Base-by-base conservation (phyloP, 2,797 vertebrate genomes). In the Australoheros facetus region DNA sequence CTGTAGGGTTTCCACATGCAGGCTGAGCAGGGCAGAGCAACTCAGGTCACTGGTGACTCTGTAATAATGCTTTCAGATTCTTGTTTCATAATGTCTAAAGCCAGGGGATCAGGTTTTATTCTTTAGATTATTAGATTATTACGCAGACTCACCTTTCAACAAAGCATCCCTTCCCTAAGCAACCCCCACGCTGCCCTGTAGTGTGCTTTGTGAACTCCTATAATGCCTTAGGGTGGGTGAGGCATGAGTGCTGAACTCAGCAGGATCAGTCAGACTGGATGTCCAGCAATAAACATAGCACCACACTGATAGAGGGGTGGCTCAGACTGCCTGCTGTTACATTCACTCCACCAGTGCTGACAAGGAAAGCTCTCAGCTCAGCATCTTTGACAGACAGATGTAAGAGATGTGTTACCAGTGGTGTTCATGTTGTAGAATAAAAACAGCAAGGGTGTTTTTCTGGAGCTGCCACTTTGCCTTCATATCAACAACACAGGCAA, bases 171-270 rank as follows among this genome's bases (percentile, higher is more conserved):
- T 30, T 66, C 23, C 30, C 60, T 64, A 8, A 69, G 34, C 57
- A 37, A 26, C 56, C 51, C 17, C 42, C 56, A 14, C n/a, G 2
- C 56, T 21, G 1, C 37, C 26, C 71, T 48, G 30, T 45, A 28
- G 16, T 13, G 4, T 39, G 45, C 70, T 72, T 66, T 16, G 71
- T 84, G 60, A 83, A 72, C 75, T 84, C 85, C 87, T 89, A 77
- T 5, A 4, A 87, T 81, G 82, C 84, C 55, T 82, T 59, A 56
- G 89, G 83, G 73, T n/a, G 83, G 72, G 39, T 45, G 83, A 58
- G 75, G 77, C 70, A 2, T 19, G 71, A 69, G 72, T 66, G 88
- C 87, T 87, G 86, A 90, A 79, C 77, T 90, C 86, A 81, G 87
- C 81, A 1, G 77, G 75, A 80, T 78, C 5, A 3, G 75, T 56